Conservation (phyloP, 1,140 invertebrate genomes). For the Dendrolimus punctatus region DNA sequence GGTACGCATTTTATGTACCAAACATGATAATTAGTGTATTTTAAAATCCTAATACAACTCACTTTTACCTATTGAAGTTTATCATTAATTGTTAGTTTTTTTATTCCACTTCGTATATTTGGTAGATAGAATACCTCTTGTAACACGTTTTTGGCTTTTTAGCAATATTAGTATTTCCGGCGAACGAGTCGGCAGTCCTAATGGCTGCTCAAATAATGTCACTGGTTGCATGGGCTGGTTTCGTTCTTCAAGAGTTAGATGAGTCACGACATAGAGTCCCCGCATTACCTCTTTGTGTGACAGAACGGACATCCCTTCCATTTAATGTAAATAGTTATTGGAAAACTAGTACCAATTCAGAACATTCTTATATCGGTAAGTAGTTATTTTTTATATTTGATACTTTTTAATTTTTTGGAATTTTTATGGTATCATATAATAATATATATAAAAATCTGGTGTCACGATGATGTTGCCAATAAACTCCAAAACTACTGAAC, state of each 20-base stretch:
- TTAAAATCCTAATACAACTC: too few species aligned
- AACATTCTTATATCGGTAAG: constrained; percentile 50
- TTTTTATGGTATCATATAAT: too few species aligned
- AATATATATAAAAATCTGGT: too few species aligned
- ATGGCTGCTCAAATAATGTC: constrained; percentile 43
- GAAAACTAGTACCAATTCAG: constrained; percentile 49
- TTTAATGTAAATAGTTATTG: constrained; percentile 44
- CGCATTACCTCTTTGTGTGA: constrained; percentile 35
- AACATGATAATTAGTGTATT: constrained; percentile 17
- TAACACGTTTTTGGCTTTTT: constrained; percentile 8
- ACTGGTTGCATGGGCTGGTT: constrained; percentile 45
- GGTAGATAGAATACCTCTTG: not conserved
- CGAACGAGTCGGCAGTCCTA: constrained; percentile 42
- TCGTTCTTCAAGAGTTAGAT: constrained; percentile 49
- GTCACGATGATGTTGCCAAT: too few species aligned
- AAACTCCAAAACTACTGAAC: too few species aligned
- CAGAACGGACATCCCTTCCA: constrained; percentile 27
- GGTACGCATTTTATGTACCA: not conserved
- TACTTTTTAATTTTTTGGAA: not conserved
- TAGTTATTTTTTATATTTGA: constrained; percentile 2
- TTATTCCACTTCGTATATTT: not conserved
- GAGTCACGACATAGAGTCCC: constrained; percentile 30
- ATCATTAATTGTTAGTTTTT: too few species aligned
- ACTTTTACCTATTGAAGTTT: too few species aligned
- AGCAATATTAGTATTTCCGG: constrained; percentile 57